Conservation (phyloP, 2,888 invertebrate genomes). For the Hofmannophila pseudospretella region DNA sequence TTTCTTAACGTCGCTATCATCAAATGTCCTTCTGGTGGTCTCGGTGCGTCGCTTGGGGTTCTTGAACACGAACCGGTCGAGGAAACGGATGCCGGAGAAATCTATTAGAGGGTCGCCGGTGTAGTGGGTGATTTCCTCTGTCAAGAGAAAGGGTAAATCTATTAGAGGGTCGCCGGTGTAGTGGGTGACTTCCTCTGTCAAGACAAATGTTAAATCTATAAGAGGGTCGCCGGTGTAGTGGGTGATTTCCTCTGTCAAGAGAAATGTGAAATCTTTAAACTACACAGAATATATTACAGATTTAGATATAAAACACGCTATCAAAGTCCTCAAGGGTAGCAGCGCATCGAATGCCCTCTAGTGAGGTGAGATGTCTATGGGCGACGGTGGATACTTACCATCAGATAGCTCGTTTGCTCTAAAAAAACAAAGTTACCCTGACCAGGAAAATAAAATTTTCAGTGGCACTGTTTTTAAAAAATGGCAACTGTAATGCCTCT, state of each 20-base stretch:
- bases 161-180: conserved; percentile 96
- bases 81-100: conserved; percentile 92
- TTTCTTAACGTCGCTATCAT: conserved; percentile 50
- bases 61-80: conserved; percentile 97
- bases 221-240: conserved; percentile 95
- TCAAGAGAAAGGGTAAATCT: conserved; percentile 88
- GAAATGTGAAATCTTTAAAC: conserved; percentile 95
- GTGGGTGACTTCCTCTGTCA: conserved; percentile 82
- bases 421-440: too few relatives aligned
- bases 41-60: conserved; percentile 87
- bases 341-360: too few relatives aligned
- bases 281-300: too few relatives aligned
- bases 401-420: too few relatives aligned
- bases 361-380: too few relatives aligned
- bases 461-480: background rate
- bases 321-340: too few relatives aligned
- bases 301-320: too few relatives aligned
- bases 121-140: conserved; percentile 87
- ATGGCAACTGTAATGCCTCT: too few relatives aligned
- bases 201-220: conserved; percentile 92
- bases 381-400: too few relatives aligned
- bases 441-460: too few relatives aligned
- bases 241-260: conserved; percentile 81
- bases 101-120: conserved; percentile 96
- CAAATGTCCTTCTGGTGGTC: conserved; percentile 30